Conservation (phyloP, 2,888 invertebrate species). For the Automeris io region DNA sequence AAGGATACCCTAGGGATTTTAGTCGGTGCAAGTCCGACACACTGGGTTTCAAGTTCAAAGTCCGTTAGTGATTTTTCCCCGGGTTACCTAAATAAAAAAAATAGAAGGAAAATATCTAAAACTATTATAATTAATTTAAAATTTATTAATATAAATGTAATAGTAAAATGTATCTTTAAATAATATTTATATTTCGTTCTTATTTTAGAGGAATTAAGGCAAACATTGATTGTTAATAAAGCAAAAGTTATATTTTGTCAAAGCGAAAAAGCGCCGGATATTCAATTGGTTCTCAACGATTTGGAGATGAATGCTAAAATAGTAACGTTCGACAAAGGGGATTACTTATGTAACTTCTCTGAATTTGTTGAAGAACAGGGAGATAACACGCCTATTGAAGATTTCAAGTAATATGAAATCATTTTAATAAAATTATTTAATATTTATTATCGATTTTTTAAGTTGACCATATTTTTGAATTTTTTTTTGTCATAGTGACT, state of each 20-base stretch:
- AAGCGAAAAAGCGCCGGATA: conserved; percentile 36
- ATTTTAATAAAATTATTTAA: background rate
- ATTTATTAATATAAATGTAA: no score
- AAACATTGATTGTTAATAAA: conserved; percentile 29
- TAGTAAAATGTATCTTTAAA: no score
- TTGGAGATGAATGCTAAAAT: conserved; percentile 33
- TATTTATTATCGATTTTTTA: background rate
- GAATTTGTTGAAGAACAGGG: conserved; percentile 37
- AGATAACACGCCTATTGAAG: conserved; percentile 27
- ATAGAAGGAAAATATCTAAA: no score
- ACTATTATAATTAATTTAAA: no score
- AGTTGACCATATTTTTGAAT: background rate
- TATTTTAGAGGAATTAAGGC: conserved; percentile 40
- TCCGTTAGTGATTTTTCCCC: no score
- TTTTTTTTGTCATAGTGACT: background rate
- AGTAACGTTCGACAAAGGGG: conserved; percentile 44
- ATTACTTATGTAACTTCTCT: conserved; percentile 31
- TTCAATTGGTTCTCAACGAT: conserved; percentile 33
- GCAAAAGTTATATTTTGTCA: conserved; percentile 55
- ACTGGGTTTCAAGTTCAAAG: no score
- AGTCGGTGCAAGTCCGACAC: no score
- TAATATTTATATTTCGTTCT: no score
- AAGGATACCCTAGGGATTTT: no score
- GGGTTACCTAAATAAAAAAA: no score
- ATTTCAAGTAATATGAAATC: conserved; percentile 34